Evolutionary conservation across 2,113 vertebrate genomes (phyloP).

Genomic region (Litocranius walleri): DNA sequence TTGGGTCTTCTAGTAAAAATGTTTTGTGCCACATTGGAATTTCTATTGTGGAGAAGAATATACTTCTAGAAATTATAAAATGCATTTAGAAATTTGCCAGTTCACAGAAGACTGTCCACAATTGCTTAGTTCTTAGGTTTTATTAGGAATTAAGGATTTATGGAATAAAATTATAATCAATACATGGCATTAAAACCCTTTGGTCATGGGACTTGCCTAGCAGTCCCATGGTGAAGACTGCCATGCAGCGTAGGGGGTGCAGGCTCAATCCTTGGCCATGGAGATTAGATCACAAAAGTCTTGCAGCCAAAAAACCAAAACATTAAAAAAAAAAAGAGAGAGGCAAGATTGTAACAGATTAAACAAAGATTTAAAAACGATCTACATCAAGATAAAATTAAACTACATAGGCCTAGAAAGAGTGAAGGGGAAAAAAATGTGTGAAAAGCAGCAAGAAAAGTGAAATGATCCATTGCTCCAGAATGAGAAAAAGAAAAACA

Average conservation of each 20-base stretch:
- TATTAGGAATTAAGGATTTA: background rate
- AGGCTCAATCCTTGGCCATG: background rate
- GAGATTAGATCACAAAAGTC: background rate
- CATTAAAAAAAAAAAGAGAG: background rate
- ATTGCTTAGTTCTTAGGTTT: background rate
- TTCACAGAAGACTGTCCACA: background rate
- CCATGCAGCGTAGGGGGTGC: rapidly evolving
- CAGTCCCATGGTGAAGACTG: background rate
- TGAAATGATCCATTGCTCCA: background rate
- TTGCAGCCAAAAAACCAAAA: background rate
- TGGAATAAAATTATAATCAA: background rate
- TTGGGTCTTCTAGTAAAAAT: background rate
- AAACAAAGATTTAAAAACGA: background rate
- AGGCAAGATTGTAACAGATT: background rate
- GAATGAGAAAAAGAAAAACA: background rate
- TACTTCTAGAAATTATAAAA: background rate
- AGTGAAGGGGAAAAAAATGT: background rate
- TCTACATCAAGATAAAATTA: background rate
- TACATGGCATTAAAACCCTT: background rate
- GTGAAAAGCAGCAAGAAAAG: background rate
- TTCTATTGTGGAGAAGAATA: background rate
- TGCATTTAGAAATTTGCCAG: background rate
- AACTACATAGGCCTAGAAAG: background rate
- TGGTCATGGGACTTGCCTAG: background rate
- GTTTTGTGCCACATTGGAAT: background rate